These are phyloP conservation scores for Dufourea novaeangliae DNA, from an alignment of 1,140 invertebrate genomes.

Conservation along the genomic window DNA sequence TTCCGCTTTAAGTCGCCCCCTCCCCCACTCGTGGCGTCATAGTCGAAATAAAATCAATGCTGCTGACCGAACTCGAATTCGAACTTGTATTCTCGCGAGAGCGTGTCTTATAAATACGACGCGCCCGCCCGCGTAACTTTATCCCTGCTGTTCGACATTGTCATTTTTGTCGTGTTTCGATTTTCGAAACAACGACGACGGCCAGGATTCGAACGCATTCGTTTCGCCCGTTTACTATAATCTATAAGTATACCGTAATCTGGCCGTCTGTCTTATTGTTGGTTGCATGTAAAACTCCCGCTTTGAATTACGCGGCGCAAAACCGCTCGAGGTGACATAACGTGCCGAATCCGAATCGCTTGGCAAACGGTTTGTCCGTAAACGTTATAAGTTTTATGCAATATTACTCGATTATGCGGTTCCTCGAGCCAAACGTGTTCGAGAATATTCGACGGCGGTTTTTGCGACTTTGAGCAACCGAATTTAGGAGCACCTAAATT, in stretches of 20 bases:
- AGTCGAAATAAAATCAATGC: not conserved
- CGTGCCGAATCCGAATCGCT: not conserved
- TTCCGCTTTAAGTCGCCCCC: no score
- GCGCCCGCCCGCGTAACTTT: conserved; percentile 35
- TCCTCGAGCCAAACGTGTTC: conserved; percentile 47
- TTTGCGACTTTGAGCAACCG: no score
- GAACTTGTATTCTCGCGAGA: conserved; percentile 35
- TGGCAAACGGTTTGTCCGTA: conserved; percentile 66
- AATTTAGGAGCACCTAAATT: no score
- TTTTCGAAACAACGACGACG: conserved; percentile 6
- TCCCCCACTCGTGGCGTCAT: no score
- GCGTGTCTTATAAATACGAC: conserved; percentile 40
- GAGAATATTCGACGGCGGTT: conserved; percentile 38
- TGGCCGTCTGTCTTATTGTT: no score
- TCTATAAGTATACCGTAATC: no score
- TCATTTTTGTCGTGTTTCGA: conserved; percentile 25
- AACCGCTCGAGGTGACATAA: conserved; percentile 57
- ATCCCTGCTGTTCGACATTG: conserved; percentile 36
- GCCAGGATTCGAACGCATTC: not conserved
- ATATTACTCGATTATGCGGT: conserved; percentile 70
- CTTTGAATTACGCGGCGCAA: conserved; percentile 50
- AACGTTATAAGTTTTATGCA: conserved; percentile 63
- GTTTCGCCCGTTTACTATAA: no score
- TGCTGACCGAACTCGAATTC: not conserved
- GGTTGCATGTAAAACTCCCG: no score